Evolutionary conservation across 1,140 invertebrate genomes (phyloP), one percentile per base, ranked within the genome.

Genomic region (Radopholus similis): DNA sequence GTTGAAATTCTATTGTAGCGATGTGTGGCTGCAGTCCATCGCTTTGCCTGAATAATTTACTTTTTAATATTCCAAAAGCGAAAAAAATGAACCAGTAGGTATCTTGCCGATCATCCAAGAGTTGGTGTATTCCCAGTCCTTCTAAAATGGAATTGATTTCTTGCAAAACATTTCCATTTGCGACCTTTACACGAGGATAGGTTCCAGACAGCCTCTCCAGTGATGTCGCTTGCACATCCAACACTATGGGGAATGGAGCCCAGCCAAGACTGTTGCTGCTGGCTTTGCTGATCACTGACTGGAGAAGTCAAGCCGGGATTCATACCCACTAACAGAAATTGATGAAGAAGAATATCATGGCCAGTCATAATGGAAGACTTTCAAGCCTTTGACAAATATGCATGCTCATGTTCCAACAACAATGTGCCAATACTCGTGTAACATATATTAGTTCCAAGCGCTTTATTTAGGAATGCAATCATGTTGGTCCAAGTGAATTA

Each of bases 11-110:
- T 71, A 98, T 95, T 81, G 97, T 98, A 0, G 98, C 92, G 69
- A 96, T 85, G 85, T 99, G 95, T 5, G 95, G 95, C 66, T 97
- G 87, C 75, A 95, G 93, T 0, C 95, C 95, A 85, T 99, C 95
- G 0, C 94, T 97, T 82, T 99, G 95, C 59, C 59, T 51, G 34
- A 62, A 47, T 4, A 8, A 40, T 47, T 62, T 9, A 28, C n/a
- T n/a, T n/a, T n/a, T n/a, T n/a, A n/a, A n/a, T n/a, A n/a, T n/a
- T n/a, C n/a, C n/a, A n/a, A n/a, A n/a, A n/a, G n/a, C n/a, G n/a
- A n/a, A 58, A 1, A 32, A 58, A 42, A 23, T 47, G n/a, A 59
- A 60, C 95, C 95, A 99, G 83, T 96, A 99, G 1, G 93, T 96
- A 73, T 97, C 95, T 77, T 91, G 89, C 58, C 90, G 90, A 83